Evolutionary conservation across 2,113 vertebrate species (phyloP).

Genomic region (Thymallus thymallus): DNA sequence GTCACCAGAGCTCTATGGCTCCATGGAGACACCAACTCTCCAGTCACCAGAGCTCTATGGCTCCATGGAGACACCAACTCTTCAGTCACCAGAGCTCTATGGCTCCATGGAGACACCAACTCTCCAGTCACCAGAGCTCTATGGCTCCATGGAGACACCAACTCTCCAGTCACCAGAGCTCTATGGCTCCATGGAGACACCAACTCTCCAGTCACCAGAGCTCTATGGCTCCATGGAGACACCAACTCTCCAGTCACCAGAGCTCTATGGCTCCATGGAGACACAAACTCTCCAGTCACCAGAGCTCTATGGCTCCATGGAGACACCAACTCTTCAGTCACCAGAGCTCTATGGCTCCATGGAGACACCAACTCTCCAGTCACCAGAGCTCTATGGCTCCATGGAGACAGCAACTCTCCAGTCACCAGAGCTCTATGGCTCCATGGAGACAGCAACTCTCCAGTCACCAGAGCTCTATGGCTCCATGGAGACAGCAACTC

Average conservation of each 20-base stretch:
- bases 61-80: conserved; percentile 22
- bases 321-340: conserved; percentile 7
- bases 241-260: conserved; percentile 41
- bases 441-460: background rate
- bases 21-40: conserved; percentile 22
- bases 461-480: conserved; percentile 7
- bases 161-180: too few relatives aligned
- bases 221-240: conserved; percentile 28
- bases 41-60: conserved; percentile 27
- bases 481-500: background rate
- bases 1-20: conserved; percentile 19
- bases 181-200: too few relatives aligned
- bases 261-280: conserved; percentile 21
- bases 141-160: too few relatives aligned
- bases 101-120: conserved; percentile 17
- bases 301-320: conserved; percentile 19
- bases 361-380: conserved; percentile 26
- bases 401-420: background rate
- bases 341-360: background rate
- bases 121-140: too few relatives aligned
- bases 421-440: background rate
- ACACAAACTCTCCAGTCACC: conserved; percentile 24
- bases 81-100: conserved; percentile 16
- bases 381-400: conserved; percentile 56
- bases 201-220: too few relatives aligned